Conservation (phyloP, 2,888 invertebrate species). For the Caenorhabditis wallacei region DNA sequence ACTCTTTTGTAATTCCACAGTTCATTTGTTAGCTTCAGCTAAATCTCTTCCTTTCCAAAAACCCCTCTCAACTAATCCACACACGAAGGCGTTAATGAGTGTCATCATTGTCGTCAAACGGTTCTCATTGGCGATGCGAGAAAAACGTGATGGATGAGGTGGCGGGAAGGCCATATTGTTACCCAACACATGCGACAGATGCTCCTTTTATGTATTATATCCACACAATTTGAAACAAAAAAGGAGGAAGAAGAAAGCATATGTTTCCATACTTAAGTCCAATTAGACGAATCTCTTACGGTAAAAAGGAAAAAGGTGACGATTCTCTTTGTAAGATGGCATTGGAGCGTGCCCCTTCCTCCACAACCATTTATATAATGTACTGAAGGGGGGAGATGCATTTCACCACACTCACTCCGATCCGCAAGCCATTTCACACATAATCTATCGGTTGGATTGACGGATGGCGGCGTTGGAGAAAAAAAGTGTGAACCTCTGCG, state of each 20-base stretch:
- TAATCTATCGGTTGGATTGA: constrained; percentile 47
- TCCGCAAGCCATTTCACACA: constrained; percentile 57
- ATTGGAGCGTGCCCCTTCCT: constrained; percentile 46
- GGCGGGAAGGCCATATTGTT: constrained; percentile 52
- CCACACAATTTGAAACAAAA: constrained; percentile 44
- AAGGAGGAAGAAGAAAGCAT: background rate
- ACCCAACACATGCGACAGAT: constrained; percentile 59
- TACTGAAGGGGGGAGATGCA: constrained; percentile 41
- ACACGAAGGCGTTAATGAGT: constrained; percentile 47
- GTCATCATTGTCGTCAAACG: constrained; percentile 18
- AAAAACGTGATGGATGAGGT: constrained; percentile 62
- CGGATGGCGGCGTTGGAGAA: background rate
- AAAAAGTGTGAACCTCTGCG: constrained; percentile 41
- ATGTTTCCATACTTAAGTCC: constrained; percentile 7
- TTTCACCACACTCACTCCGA: constrained; percentile 9
- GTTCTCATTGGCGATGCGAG: constrained; percentile 27
- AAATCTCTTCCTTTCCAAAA: background rate
- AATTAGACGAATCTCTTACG: constrained; percentile 41
- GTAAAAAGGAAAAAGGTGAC: constrained; percentile 56
- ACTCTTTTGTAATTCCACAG: too few species aligned
- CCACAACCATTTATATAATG: constrained; percentile 58
- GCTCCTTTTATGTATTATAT: constrained; percentile 48
- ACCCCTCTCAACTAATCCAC: background rate
- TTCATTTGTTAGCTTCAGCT: too few species aligned
- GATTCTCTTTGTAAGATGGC: constrained; percentile 54